Percentiles rank a stretch among this genome's conserved stretches.
Evolutionary conservation across 2,888 invertebrate species (phyloP).

Genomic region (Andrena praecox): DNA sequence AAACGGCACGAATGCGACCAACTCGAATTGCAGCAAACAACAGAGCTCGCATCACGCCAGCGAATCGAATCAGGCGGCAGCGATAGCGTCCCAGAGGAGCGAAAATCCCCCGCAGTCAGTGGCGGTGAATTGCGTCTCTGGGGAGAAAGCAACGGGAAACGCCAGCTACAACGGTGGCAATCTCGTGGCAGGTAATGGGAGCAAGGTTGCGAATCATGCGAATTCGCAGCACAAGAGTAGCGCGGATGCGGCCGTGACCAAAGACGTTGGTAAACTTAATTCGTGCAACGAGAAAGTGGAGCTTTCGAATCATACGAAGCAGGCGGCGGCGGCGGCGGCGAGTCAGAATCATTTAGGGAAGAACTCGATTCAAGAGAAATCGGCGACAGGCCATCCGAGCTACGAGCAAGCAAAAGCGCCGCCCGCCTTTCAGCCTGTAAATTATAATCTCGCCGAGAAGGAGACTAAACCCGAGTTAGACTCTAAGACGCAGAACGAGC

Average conservation of each 20-base stretch:
- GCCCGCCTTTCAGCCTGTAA: conserved; percentile 47
- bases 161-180: conserved; percentile 67
- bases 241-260: conserved; percentile 55
- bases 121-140: conserved; percentile 56
- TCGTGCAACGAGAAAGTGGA: conserved; percentile 71
- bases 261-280: conserved; percentile 68
- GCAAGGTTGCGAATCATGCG: conserved; percentile 57
- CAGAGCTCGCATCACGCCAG: conserved; percentile 56
- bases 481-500: conserved; percentile 66
- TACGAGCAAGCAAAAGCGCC: conserved; percentile 63
- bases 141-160: conserved; percentile 62
- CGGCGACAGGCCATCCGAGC: conserved; percentile 37
- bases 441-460: conserved; percentile 57
- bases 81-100: conserved; percentile 46
- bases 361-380: conserved; percentile 62
- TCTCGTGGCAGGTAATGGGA: conserved; percentile 46
- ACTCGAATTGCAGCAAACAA: conserved; percentile 58
- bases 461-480: conserved; percentile 68
- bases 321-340: conserved; percentile 37
- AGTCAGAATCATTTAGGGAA: conserved; percentile 66
- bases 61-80: conserved; percentile 56
- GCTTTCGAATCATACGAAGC: conserved; percentile 44
- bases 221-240: conserved; percentile 65
- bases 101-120: conserved; percentile 48
- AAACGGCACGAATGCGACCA: conserved; percentile 16